These are phyloP conservation scores for Heteractis magnifica DNA, from an alignment of 92 coral and sea anemone species.

Conservation along the genomic window DNA sequence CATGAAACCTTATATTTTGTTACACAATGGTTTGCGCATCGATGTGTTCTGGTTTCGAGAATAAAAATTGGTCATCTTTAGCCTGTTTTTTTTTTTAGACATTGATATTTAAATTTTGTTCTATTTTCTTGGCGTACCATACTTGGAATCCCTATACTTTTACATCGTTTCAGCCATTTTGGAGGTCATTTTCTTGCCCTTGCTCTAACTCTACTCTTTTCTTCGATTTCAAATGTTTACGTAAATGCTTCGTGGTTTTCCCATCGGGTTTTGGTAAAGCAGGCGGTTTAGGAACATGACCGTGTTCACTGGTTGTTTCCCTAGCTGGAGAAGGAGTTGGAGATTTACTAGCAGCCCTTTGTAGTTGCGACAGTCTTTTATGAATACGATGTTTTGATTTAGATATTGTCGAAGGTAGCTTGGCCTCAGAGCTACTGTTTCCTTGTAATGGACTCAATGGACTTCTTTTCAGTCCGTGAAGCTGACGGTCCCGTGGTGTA, in stretches of 20 bases:
- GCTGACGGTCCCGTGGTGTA: conserved; percentile 38
- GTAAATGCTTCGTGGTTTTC: conserved; percentile 20
- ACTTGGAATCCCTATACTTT: neutral
- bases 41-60: neutral
- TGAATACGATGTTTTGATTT: conserved; percentile 30
- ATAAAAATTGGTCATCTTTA: neutral
- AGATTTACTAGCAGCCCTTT: conserved; percentile 8
- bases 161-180: neutral
- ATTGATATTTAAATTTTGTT: neutral
- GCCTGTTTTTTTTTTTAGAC: neutral
- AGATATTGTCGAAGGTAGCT: conserved; percentile 61
- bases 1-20: too few species aligned
- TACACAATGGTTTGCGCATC: neutral
- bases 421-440: conserved; percentile 34
- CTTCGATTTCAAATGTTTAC: conserved; percentile 17
- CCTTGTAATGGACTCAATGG: conserved; percentile 48
- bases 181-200: neutral
- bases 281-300: conserved; percentile 54
- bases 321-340: conserved; percentile 15
- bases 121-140: neutral
- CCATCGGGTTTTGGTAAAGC: conserved; percentile 24
- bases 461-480: conserved; percentile 46
- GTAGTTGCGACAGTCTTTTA: conserved; percentile 17
- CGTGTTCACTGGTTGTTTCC: neutral
- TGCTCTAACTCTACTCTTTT: neutral